A percentile compares a stretch with the other conserved stretches of the same genome.
phyloP scores from a whole-genome alignment of 2,888 invertebrate genomes.

The Sycophila texana region DNA sequence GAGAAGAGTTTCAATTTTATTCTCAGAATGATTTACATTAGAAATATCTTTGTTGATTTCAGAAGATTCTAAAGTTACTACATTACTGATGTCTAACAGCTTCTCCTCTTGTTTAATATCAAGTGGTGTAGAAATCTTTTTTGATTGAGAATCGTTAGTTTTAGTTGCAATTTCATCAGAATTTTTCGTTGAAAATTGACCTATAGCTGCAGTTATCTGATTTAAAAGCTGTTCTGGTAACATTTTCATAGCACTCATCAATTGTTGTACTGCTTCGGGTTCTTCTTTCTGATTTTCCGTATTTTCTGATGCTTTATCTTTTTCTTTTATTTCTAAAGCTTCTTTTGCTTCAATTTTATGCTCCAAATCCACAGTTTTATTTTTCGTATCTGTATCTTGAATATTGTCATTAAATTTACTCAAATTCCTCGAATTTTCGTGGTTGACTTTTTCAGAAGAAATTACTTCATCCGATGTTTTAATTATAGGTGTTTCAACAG shows the following conservation, averaged over 20 bases:
- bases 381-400: too few relatives aligned
- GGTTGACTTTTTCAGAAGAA: too few relatives aligned
- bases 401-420: not conserved
- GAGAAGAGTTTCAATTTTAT: too few relatives aligned
- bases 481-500: too few relatives aligned
- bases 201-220: slow-evolving; percentile 68
- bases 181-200: slow-evolving; percentile 64
- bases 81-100: not conserved
- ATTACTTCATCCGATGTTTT: too few relatives aligned
- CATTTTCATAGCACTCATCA: slow-evolving; percentile 68
- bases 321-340: not conserved
- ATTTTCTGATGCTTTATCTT: not conserved
- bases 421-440: too few relatives aligned
- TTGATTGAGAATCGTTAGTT: not conserved
- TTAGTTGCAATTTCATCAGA: slow-evolving; percentile 1
- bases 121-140: slow-evolving; percentile 12
- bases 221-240: slow-evolving; percentile 69
- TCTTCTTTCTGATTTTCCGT: slow-evolving; percentile 1
- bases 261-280: slow-evolving; percentile 62
- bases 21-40: too few relatives aligned
- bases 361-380: not conserved
- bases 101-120: slow-evolving; percentile 6
- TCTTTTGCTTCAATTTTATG: not conserved
- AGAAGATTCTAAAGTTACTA: not conserved
- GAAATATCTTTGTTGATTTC: not conserved